Evolutionary conservation across 2,888 invertebrate species (phyloP).

Genomic region (Ophion ellenae): DNA sequence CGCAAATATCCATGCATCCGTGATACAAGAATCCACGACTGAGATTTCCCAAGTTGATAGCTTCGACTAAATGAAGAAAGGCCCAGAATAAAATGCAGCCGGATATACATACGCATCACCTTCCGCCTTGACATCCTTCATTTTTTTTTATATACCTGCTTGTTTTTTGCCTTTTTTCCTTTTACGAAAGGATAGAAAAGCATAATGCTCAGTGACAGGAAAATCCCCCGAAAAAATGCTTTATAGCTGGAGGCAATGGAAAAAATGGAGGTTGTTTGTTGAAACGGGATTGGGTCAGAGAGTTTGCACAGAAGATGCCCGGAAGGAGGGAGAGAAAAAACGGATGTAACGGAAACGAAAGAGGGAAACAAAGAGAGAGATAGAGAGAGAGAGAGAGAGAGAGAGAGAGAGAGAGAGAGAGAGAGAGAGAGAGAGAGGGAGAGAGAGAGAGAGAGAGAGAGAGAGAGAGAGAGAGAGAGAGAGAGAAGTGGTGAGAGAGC

Average conservation of each 20-base stretch:
- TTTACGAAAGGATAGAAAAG: constrained; percentile 31
- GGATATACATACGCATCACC: constrained; percentile 18
- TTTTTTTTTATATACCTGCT: not conserved
- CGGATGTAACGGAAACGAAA: not conserved
- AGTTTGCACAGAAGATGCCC: constrained; percentile 49
- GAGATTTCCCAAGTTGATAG: constrained; percentile 2
- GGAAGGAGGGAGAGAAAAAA: constrained; percentile 20
- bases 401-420: constrained; percentile 9
- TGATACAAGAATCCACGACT: not conserved
- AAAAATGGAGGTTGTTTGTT: constrained; percentile 46
- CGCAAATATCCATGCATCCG: not conserved
- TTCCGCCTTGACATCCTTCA: constrained; percentile 5
- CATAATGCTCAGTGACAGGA: constrained; percentile 29
- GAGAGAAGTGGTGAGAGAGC: constrained; percentile 45
- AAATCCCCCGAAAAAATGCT: constrained; percentile 42
- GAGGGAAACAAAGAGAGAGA: constrained; percentile 34
- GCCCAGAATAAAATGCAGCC: not conserved
- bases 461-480: constrained; percentile 16
- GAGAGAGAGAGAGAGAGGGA: constrained; percentile 29
- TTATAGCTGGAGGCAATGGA: constrained; percentile 8
- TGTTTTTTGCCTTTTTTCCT: not conserved
- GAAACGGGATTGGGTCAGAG: constrained; percentile 36
- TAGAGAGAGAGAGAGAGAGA: not conserved
- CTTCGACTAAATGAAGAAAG: constrained; percentile 31
- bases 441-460: not conserved